Conservation (phyloP, 2,888 invertebrate genomes). For the Leptopilina myrica region DNA sequence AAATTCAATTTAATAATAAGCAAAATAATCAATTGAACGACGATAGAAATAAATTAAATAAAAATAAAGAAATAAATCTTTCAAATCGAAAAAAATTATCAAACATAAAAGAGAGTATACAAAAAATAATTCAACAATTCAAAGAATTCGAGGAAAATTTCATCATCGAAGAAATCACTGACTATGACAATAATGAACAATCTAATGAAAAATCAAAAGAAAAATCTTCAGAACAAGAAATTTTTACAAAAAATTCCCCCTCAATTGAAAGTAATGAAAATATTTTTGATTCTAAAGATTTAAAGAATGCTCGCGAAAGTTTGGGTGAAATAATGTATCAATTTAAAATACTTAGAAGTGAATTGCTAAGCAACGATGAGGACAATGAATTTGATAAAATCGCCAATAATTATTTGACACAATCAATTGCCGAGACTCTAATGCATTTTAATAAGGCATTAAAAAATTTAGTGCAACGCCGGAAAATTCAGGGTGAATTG, state of each 20-base stretch:
- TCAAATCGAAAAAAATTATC: constrained; percentile 41
- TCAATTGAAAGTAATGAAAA: constrained; percentile 49
- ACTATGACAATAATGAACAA: background rate
- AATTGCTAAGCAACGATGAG: constrained; percentile 54
- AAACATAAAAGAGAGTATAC: constrained; percentile 70
- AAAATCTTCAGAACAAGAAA: constrained; percentile 48
- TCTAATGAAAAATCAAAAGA: background rate
- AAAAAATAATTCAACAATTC: constrained; percentile 73
- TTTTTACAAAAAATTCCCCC: constrained; percentile 50
- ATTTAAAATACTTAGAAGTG: constrained; percentile 69
- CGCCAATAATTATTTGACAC: constrained; percentile 66
- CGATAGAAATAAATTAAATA: too few relatives aligned
- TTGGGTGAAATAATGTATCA: constrained; percentile 72
- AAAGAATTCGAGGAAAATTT: constrained; percentile 72
- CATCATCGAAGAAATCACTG: constrained; percentile 56
- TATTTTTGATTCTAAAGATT: constrained; percentile 47
- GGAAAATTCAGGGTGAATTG: constrained; percentile 55
- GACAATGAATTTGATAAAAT: constrained; percentile 69
- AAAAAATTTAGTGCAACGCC: constrained; percentile 67
- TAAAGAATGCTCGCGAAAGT: constrained; percentile 68
- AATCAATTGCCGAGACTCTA: constrained; percentile 71
- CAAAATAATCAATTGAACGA: too few relatives aligned
- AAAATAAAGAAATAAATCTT: too few relatives aligned
- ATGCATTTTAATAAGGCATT: constrained; percentile 71
- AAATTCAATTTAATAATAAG: too few relatives aligned